These are phyloP conservation scores for Semnopithecus entellus DNA, from an alignment of 2,113 vertebrate genomes.

Conservation along the genomic window DNA sequence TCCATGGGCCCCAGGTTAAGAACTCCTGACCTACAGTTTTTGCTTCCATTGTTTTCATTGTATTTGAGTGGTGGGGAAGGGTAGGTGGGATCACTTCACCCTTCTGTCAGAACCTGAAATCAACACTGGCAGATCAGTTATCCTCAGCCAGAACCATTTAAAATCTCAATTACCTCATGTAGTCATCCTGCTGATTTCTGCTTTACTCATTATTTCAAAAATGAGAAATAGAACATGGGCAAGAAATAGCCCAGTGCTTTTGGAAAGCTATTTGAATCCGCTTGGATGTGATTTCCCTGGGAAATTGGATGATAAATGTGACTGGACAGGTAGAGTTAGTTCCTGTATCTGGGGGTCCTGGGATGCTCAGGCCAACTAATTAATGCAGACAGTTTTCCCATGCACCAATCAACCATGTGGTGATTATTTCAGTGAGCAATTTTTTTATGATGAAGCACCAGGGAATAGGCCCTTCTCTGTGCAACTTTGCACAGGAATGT, in stretches of 20 bases:
- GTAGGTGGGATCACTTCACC: not conserved
- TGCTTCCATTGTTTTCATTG: not conserved
- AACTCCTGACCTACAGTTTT: not conserved
- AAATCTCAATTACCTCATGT: slow-evolving; percentile 60
- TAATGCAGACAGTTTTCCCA: not conserved
- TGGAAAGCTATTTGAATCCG: slow-evolving; percentile 50
- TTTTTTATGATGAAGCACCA: slow-evolving; percentile 10
- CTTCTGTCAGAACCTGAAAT: slow-evolving; percentile 23
- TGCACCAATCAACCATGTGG: not conserved
- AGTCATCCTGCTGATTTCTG: slow-evolving; percentile 54
- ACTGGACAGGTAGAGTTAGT: slow-evolving; percentile 57
- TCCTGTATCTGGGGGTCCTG: not conserved
- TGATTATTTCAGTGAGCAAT: not conserved
- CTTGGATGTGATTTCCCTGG: slow-evolving; percentile 52
- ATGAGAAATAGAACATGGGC: slow-evolving; percentile 50
- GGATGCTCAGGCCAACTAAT: not conserved
- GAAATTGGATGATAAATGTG: slow-evolving; percentile 59
- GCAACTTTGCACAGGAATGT: not conserved
- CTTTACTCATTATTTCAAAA: slow-evolving; percentile 73
- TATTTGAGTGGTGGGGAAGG: not conserved
- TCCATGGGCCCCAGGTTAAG: not conserved
- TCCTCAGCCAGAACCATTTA: slow-evolving; percentile 58
- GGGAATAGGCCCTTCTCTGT: not conserved
- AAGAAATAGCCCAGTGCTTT: slow-evolving; percentile 53
- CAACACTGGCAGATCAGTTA: slow-evolving; percentile 35